A percentile compares a stretch with the other conserved stretches of the same genome.
These are phyloP conservation scores for Lanius collurio DNA, from an alignment of 2,113 vertebrate genomes.

Conservation along the genomic window DNA sequence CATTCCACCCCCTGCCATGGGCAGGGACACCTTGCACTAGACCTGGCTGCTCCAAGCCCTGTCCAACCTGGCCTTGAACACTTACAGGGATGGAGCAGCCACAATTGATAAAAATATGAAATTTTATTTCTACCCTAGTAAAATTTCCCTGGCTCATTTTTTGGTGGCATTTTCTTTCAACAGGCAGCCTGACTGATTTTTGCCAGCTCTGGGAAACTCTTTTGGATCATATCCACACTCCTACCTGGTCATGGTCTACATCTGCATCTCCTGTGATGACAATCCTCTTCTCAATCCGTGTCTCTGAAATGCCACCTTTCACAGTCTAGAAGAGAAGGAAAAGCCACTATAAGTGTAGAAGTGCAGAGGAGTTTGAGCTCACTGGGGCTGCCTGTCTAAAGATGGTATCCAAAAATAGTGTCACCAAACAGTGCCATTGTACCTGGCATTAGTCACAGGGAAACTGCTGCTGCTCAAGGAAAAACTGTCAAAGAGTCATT, in stretches of 20 bases:
- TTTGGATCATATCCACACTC: background rate
- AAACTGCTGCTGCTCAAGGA: background rate
- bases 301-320: slow-evolving; percentile 97
- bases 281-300: slow-evolving; percentile 96
- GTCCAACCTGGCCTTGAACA: background rate
- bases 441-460: rapidly evolving
- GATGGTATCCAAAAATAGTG: background rate
- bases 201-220: background rate
- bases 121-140: background rate
- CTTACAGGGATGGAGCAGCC: background rate
- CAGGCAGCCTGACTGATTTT: background rate
- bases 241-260: slow-evolving; percentile 97
- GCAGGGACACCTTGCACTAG: background rate
- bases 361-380: background rate
- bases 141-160: background rate
- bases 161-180: background rate
- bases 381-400: background rate
- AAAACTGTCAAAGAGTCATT: background rate
- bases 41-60: background rate
- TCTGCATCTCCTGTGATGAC: slow-evolving; percentile 96
- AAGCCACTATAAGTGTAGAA: background rate
- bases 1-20: background rate
- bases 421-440: rapidly evolving
- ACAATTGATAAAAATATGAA: background rate
- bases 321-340: slow-evolving; percentile 81